Conservation (phyloP, 2,113 vertebrate species). For the Tauraco erythrolophus region DNA sequence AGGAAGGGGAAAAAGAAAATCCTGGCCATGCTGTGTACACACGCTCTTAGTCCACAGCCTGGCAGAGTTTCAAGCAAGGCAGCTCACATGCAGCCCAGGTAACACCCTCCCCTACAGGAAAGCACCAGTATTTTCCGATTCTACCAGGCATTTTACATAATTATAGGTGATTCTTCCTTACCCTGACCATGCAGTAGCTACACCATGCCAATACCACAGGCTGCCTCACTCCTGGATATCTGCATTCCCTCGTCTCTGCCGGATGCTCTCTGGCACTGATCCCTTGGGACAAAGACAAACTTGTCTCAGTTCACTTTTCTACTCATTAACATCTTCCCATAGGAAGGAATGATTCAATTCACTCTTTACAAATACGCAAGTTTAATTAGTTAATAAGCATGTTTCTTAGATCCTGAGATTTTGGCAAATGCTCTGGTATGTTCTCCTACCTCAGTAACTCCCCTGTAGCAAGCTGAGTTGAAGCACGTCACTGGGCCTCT, state of each 20-base stretch:
- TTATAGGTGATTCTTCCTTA: not conserved
- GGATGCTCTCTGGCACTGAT: not conserved
- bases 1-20: not conserved
- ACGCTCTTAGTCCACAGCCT: not conserved
- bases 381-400: not conserved
- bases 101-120: not conserved
- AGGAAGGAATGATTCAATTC: not conserved
- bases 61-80: not conserved
- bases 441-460: not conserved
- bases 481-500: constrained; percentile 21
- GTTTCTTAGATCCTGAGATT: not conserved
- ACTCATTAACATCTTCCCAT: fast-evolving
- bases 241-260: not conserved
- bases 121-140: not conserved
- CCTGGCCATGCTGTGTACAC: not conserved
- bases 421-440: not conserved
- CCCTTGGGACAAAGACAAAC: not conserved
- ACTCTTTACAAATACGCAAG: not conserved
- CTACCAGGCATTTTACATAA: not conserved
- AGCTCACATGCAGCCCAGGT: not conserved
- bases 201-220: not conserved
- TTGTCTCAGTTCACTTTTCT: not conserved
- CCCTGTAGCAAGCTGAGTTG: not conserved
- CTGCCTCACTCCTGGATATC: not conserved
- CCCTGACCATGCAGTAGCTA: not conserved